These are phyloP conservation scores for Brachionus koreanus DNA, from an alignment of 1,140 invertebrate genomes.

Conservation along the genomic window DNA sequence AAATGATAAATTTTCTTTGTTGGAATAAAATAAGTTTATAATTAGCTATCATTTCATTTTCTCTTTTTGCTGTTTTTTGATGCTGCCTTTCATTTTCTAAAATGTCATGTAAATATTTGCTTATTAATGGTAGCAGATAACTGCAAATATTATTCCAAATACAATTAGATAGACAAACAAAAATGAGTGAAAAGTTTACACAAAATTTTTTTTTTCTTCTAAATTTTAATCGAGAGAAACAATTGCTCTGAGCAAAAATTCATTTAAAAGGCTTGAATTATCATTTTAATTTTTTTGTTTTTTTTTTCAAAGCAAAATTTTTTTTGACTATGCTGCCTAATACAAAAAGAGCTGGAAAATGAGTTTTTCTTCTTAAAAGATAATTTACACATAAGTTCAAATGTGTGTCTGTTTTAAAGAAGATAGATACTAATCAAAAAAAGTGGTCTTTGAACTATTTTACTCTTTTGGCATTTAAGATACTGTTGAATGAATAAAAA, in stretches of 20 bases:
- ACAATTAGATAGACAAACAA: neutral
- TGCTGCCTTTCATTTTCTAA: neutral
- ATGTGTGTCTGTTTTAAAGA: no score
- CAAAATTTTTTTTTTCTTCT: neutral
- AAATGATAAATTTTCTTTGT: constrained; percentile 10
- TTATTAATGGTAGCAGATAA: neutral
- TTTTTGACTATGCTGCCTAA: neutral
- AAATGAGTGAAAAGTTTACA: neutral
- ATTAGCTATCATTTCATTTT: constrained; percentile 13
- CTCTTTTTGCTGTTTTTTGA: neutral
- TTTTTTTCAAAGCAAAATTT: neutral
- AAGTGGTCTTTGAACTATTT: no score
- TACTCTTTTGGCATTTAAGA: no score
- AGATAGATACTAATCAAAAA: no score
- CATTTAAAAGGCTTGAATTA: neutral
- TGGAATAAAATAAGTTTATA: neutral
- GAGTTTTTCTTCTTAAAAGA: neutral
- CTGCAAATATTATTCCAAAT: neutral
- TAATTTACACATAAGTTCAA: no score
- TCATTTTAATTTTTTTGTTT: neutral
- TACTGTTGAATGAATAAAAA: no score
- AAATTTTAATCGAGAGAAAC: neutral
- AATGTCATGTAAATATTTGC: constrained; percentile 40
- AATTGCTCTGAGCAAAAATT: neutral
- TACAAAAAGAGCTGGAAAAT: neutral